Base-by-base conservation (phyloP, 1,140 invertebrate genomes). In the Neuroterus valhalla region DNA sequence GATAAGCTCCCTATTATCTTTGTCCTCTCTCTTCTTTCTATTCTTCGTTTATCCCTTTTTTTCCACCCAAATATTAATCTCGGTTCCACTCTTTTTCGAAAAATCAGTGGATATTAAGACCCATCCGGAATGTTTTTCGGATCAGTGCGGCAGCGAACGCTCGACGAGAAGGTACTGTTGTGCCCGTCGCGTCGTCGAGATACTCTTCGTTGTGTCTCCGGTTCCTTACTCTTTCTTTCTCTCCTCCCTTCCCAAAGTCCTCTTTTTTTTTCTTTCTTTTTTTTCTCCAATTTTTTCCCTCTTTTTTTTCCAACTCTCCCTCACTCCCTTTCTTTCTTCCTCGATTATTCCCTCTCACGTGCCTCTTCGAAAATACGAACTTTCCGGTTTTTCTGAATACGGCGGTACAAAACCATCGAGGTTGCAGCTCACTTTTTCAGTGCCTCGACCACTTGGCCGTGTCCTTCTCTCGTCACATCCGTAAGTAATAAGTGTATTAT, bases 131-230 rank as follows among this genome's bases (percentile, higher is more conserved):
- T 19, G 42, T 26, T 21, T 38, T 62, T 21, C 50, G 45, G 70
- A 68, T 77, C 75, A 77, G 75, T 77, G 67, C 50, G 72, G 68
- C 71, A 71, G 75, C 75, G 70, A 67, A 77, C 75, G 75, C 75
- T 71, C 55, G 68, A 71, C 75, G 71, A 71, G 72, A 73, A 70
- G 75, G 75, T 75, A 71, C 70, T 76, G 70, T 67, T 62, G 11
- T 26, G 23, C 52, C 21, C 52, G 52, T 62, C 21, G 10, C 52
- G 52, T 62, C 21, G 10, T 62, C 52, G 52, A 62, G 21, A 62
- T 12, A 62, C 31, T 38, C 31, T 38, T 38, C 31, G 31, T 38
- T 38, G 31, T 38, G 31, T 38, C 31, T 38, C 31, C 31, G 31
- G 31, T 38, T 38, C 31, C 31, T 38, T 3, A 23, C 52, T 26